Percentiles rank a stretch among this genome's conserved stretches.
Conservation (phyloP, 2,113 vertebrate species). For the Sula dactylatra region DNA sequence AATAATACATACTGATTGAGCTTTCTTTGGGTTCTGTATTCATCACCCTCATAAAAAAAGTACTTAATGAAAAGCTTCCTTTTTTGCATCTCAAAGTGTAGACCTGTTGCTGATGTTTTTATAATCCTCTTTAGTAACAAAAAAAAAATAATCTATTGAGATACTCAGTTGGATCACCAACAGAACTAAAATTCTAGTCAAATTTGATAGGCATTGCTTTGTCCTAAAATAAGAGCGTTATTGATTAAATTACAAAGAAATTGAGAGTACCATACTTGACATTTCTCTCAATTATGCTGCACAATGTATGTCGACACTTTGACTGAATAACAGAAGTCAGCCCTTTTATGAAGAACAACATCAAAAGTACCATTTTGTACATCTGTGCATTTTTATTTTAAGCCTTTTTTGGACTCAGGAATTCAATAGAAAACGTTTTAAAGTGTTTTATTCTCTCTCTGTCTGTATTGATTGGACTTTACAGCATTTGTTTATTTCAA, state of each 20-base stretch:
- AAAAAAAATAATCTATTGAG: not conserved
- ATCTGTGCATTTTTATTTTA: conserved; percentile 59
- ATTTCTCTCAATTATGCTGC: conserved; percentile 47
- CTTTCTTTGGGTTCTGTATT: not conserved
- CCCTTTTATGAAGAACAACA: conserved; percentile 38
- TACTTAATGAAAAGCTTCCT: not conserved
- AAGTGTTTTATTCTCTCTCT: conserved; percentile 30
- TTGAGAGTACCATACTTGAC: conserved; percentile 9
- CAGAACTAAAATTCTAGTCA: conserved; percentile 17
- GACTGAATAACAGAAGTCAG: conserved; percentile 36
- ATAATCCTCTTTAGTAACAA: not conserved
- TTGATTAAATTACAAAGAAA: conserved; percentile 48
- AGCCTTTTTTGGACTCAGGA: conserved; percentile 18
- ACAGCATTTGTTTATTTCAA: conserved; percentile 62
- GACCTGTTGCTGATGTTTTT: not conserved
- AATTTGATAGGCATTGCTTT: conserved; percentile 11
- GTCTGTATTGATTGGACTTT: conserved; percentile 45
- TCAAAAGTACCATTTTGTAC: conserved; percentile 37
- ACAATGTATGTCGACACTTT: conserved; percentile 42
- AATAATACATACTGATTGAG: not conserved
- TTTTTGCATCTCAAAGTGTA: not conserved
- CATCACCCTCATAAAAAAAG: not conserved
- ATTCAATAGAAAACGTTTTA: conserved; percentile 47
- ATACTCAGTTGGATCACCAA: not conserved
- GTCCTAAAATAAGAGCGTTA: conserved; percentile 21